Evolutionary conservation across 2,113 vertebrate genomes (phyloP).

Genomic region (Burhinus oedicnemus): DNA sequence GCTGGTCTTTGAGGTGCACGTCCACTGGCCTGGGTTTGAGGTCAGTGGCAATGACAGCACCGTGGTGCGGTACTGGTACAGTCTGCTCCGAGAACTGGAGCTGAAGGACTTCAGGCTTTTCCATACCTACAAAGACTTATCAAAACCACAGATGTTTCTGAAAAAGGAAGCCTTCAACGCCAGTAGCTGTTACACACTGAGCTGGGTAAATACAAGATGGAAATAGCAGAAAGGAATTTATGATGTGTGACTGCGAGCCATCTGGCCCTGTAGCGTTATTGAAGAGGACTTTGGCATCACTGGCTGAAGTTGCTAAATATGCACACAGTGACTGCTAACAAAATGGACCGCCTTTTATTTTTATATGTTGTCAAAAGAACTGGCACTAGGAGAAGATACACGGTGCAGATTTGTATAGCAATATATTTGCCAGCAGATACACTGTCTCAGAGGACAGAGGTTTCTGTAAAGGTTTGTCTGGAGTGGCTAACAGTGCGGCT

Average conservation of each 20-base stretch:
- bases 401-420: not conserved
- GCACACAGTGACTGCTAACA: not conserved
- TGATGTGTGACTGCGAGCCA: not conserved
- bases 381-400: not conserved
- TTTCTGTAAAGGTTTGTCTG: not conserved
- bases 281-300: not conserved
- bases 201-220: slow-evolving; percentile 93
- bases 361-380: not conserved
- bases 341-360: not conserved
- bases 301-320: not conserved
- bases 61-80: slow-evolving; percentile 95
- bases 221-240: slow-evolving; percentile 53
- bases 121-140: slow-evolving; percentile 82
- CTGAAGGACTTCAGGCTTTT: slow-evolving; percentile 89
- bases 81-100: slow-evolving; percentile 91
- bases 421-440: not conserved
- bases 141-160: slow-evolving; percentile 87
- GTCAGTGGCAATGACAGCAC: slow-evolving; percentile 89
- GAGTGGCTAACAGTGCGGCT: rapidly evolving
- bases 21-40: slow-evolving; percentile 97
- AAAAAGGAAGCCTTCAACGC: slow-evolving; percentile 88
- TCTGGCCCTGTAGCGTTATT: not conserved
- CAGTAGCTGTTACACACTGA: slow-evolving; percentile 89
- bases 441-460: not conserved
- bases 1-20: slow-evolving; percentile 89